Percentiles rank a stretch among this genome's conserved stretches.
phyloP scores from a whole-genome alignment of 2,113 vertebrate species.

The Phrynosoma blainvillii region DNA sequence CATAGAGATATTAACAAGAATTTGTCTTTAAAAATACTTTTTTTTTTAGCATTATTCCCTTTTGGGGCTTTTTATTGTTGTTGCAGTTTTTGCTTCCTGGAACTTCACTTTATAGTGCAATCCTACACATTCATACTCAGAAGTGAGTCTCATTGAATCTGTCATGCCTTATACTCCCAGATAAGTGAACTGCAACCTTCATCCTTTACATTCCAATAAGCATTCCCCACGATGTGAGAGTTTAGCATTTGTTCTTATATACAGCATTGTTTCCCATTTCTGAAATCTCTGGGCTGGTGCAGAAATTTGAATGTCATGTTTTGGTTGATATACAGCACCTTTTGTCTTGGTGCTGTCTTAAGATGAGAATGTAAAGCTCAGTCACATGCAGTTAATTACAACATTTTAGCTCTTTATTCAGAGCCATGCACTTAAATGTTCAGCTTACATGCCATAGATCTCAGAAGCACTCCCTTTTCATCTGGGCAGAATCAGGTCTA shows the following conservation, averaged over 20 bases:
- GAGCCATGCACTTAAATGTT: neutral
- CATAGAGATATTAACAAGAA: neutral
- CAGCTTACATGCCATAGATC: neutral
- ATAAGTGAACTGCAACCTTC: constrained; percentile 6
- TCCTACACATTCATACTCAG: neutral
- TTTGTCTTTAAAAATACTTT: neutral
- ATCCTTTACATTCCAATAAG: constrained; percentile 25
- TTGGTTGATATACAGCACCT: constrained; percentile 49
- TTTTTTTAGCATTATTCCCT: neutral
- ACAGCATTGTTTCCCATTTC: constrained; percentile 39
- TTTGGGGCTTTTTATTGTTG: neutral
- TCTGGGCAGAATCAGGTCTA: neutral
- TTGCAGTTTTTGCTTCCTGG: neutral
- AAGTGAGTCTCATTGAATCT: neutral
- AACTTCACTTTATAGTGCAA: constrained; percentile 17
- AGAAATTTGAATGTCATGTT: constrained; percentile 54
- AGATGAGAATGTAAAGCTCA: constrained; percentile 46
- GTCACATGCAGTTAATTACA: constrained; percentile 29
- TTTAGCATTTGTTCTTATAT: constrained; percentile 37
- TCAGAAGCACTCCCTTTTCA: neutral
- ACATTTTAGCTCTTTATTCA: constrained; percentile 38
- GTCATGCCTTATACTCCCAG: neutral
- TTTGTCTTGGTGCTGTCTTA: constrained; percentile 51
- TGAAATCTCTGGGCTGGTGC: constrained; percentile 50
- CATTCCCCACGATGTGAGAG: constrained; percentile 35